These are phyloP conservation scores for Spilogale gracilis DNA, from an alignment of 2,113 vertebrate species.

Conservation along the genomic window DNA sequence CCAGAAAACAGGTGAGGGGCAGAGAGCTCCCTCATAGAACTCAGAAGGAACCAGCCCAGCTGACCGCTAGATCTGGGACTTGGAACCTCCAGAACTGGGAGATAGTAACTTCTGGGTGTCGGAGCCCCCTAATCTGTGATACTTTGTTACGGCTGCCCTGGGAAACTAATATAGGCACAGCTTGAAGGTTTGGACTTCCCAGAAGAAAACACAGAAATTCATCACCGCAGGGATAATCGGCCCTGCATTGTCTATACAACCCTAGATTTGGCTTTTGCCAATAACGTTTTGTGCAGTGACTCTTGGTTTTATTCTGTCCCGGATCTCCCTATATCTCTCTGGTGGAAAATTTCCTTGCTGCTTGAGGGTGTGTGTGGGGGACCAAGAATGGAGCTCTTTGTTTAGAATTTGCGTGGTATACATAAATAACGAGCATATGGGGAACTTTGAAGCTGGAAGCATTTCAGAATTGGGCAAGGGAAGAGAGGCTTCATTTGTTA, in stretches of 20 bases:
- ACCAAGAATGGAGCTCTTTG: conserved; percentile 65
- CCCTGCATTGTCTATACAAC: not conserved
- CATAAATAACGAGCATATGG: conserved; percentile 77
- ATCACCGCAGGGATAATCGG: not conserved
- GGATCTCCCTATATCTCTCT: not conserved
- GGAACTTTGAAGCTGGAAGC: conserved; percentile 70
- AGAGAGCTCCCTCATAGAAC: not conserved
- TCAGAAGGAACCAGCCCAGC: not conserved
- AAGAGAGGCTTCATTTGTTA: conserved; percentile 72
- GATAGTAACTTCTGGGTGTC: not conserved
- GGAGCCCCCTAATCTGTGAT: not conserved
- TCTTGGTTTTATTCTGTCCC: not conserved
- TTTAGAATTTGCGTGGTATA: conserved; percentile 76
- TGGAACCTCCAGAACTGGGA: not conserved
- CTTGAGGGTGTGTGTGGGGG: conserved; percentile 8
- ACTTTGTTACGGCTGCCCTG: not conserved
- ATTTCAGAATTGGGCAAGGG: conserved; percentile 64
- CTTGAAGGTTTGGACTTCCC: not conserved
- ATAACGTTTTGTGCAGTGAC: not conserved
- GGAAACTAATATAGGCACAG: not conserved
- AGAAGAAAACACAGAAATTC: not conserved
- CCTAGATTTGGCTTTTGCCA: not conserved
- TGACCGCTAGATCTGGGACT: not conserved
- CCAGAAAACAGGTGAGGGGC: not conserved
- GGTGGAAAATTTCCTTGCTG: conserved; percentile 43